Percentiles rank a stretch among this genome's conserved stretches.
Evolutionary conservation across 2,113 vertebrate genomes (phyloP).

Genomic region (Mus pahari): DNA sequence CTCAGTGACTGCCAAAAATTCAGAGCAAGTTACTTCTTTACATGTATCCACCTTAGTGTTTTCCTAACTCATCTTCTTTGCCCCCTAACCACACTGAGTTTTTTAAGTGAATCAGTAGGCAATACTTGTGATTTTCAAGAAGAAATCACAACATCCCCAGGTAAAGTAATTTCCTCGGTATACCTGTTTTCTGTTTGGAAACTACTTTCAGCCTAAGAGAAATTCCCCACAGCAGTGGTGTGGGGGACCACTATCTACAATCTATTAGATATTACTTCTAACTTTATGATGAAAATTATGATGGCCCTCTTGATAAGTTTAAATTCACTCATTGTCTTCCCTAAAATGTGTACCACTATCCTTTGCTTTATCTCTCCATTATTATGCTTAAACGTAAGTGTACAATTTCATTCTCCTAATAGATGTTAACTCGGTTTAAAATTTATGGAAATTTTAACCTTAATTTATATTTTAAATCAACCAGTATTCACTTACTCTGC

Average conservation of each 20-base stretch:
- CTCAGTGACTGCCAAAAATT: neutral
- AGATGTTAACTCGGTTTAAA: neutral
- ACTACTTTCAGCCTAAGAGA: neutral
- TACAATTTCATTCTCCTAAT: neutral
- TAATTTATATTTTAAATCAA: conserved; percentile 22
- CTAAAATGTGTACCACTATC: neutral
- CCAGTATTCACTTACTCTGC: neutral
- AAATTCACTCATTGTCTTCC: neutral
- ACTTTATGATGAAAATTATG: neutral
- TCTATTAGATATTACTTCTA: neutral
- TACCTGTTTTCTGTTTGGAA: conserved; percentile 34
- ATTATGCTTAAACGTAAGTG: neutral
- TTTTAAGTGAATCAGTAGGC: neutral
- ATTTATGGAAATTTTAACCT: neutral
- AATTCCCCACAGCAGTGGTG: neutral
- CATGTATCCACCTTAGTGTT: neutral
- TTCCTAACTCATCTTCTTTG: neutral
- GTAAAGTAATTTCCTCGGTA: neutral
- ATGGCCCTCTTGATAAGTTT: neutral
- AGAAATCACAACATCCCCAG: neutral
- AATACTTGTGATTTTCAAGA: neutral
- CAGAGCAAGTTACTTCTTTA: neutral
- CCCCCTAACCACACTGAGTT: neutral
- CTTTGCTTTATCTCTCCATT: neutral
- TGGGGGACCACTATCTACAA: neutral